Percentiles rank a stretch among this genome's conserved stretches.
phyloP scores from a whole-genome alignment of 2,797 vertebrate species.

The Gobionotothen gibberifrons region DNA sequence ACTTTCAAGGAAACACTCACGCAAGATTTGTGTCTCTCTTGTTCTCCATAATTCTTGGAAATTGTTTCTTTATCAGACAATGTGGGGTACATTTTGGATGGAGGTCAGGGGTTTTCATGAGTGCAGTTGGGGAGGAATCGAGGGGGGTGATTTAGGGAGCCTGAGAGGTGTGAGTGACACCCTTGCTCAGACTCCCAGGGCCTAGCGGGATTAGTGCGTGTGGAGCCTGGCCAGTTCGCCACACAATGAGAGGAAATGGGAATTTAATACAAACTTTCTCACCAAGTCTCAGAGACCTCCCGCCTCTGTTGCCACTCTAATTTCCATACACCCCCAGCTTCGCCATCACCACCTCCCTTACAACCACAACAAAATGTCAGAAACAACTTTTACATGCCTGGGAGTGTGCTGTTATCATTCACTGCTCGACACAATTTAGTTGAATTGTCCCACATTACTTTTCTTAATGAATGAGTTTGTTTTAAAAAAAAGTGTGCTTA shows the following conservation, averaged over 20 bases:
- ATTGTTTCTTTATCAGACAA: conserved; percentile 40
- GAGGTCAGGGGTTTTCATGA: conserved; percentile 31
- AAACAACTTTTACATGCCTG: conserved; percentile 56
- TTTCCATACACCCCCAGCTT: conserved; percentile 54
- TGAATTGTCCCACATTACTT: conserved; percentile 15
- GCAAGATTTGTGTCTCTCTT: not conserved
- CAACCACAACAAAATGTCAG: conserved; percentile 70
- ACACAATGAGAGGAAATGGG: conserved; percentile 89
- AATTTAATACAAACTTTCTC: conserved; percentile 89
- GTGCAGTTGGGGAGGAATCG: conserved; percentile 8
- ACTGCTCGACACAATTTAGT: conserved; percentile 17
- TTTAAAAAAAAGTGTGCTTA: not conserved
- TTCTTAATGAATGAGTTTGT: conserved; percentile 1
- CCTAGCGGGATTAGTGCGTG: conserved; percentile 77
- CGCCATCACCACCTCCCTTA: conserved; percentile 51
- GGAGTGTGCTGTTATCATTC: conserved; percentile 32
- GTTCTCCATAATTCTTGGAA: conserved; percentile 11
- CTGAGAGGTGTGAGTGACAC: conserved; percentile 71
- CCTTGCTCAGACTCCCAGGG: conserved; percentile 61
- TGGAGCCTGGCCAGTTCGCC: conserved; percentile 82
- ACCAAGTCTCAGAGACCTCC: conserved; percentile 79
- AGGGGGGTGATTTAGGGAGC: conserved; percentile 30
- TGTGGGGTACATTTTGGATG: conserved; percentile 4
- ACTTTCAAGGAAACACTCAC: not conserved
- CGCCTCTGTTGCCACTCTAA: conserved; percentile 52